A percentile compares a stretch with the other conserved stretches of the same genome.
These are phyloP conservation scores for Sebastes taczanowskii DNA, from an alignment of 2,797 vertebrate species.

Conservation along the genomic window DNA sequence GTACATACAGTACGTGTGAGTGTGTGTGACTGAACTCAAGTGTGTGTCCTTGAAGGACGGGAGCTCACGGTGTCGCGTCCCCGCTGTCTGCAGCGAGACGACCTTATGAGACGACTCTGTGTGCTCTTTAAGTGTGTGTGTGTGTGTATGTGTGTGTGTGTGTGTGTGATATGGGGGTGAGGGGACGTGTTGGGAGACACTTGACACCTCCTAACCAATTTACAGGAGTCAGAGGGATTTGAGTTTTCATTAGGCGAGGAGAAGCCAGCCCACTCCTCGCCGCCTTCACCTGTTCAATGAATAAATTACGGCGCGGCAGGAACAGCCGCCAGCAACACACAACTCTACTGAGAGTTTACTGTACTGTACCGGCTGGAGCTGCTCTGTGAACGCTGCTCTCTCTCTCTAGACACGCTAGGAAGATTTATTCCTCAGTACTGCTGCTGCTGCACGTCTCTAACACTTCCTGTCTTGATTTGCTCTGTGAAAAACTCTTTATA, in stretches of 20 bases:
- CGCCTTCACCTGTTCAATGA: conserved; percentile 76
- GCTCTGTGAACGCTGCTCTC: background rate
- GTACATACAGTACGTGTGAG: background rate
- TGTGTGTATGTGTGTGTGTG: background rate
- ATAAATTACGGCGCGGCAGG: conserved; percentile 66
- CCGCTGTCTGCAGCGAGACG: conserved; percentile 11
- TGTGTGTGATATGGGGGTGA: background rate
- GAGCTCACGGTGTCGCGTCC: conserved; percentile 38
- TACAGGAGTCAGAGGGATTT: conserved; percentile 68
- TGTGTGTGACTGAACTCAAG: background rate
- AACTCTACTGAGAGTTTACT: background rate
- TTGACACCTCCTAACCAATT: conserved; percentile 75
- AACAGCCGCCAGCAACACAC: conserved; percentile 42
- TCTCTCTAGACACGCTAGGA: background rate
- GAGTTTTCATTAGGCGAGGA: conserved; percentile 69
- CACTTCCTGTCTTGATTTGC: background rate
- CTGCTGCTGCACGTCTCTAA: background rate
- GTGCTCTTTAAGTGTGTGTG: background rate
- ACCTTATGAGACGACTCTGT: conserved; percentile 23
- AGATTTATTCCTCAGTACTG: background rate
- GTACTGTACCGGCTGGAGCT: background rate
- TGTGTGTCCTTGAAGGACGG: conserved; percentile 36
- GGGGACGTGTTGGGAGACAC: conserved; percentile 43
- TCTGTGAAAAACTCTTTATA: background rate
- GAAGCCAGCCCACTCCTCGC: conserved; percentile 31